Base-by-base conservation (phyloP, 2,888 invertebrate genomes). In the Mesoligia furuncula region DNA sequence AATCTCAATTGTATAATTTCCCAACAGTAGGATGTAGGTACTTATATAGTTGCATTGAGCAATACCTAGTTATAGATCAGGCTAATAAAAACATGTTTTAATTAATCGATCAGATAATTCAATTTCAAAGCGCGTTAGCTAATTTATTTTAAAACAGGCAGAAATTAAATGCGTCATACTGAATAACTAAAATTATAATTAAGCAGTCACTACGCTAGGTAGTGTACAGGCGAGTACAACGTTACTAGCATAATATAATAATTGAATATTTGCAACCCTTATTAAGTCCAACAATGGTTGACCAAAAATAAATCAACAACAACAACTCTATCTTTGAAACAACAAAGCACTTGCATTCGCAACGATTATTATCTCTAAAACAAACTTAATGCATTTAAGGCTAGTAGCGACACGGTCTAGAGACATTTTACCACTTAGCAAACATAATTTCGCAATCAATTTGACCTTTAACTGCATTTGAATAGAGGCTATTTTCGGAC, bases 371-470 rank as follows among this genome's bases (percentile, higher is more conserved):
- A 96, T 96, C 96, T 96, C 94, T 95, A 92, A 94, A 95, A 96
- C 95, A 95, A 96, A 96, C 96, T 95, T 95, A 96, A 95, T 96
- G 96, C 96, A 95, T 96, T 96, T 96, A 96, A 95, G 93, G 95
- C 94, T 95, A 94, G 95, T 95, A 96, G 96, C 95, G 95, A 96
- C 95, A 96, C 95, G 95, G 94, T 95, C 95, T 95, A 93, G 92
- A 95, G 94, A 96, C 95, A 95, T 95, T 95, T 95, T 91, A 90
- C 93, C 92, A 91, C 91, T 92, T 89, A 89, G 89, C 93, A 90
- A 93, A 91, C 83, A 77, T 86, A 85, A 80, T 77, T 85, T 85
- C 90, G 84, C 92, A 80, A 75, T 79, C 79, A 75, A 77, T 80
- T 73, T 83, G 84, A 86, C 88, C 87, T 79, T 89, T 94, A 92